phyloP scores from a whole-genome alignment of 30 jellyfish, hydroid and myxozoan genomes.

The Cassiopea xamachana region DNA sequence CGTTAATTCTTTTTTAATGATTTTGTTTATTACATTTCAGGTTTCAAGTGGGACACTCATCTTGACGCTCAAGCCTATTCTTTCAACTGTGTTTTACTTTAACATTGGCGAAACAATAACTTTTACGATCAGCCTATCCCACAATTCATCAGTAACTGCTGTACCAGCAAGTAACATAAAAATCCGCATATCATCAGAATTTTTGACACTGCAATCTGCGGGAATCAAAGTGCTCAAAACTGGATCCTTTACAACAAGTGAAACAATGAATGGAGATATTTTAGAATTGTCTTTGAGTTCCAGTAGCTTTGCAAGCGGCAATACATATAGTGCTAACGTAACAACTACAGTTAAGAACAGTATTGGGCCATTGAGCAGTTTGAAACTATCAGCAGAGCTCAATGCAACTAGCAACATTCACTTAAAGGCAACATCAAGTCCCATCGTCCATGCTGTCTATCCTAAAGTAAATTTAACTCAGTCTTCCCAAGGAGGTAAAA shows the following conservation, averaged over 20 bases:
- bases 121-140: slow-evolving; percentile 44
- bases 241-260: slow-evolving; percentile 14
- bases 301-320: slow-evolving; percentile 37
- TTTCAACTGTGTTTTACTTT: slow-evolving; percentile 69
- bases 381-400: slow-evolving; percentile 50
- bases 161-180: slow-evolving; percentile 22
- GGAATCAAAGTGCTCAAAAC: background rate
- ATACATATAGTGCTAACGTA: slow-evolving; percentile 43
- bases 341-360: slow-evolving; percentile 71
- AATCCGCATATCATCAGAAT: slow-evolving; percentile 48
- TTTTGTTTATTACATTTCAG: background rate
- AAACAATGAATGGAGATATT: slow-evolving; percentile 17
- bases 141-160: slow-evolving; percentile 55
- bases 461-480: slow-evolving; percentile 83
- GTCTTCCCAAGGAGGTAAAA: slow-evolving; percentile 29
- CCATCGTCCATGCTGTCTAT: slow-evolving; percentile 81
- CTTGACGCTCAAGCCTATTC: slow-evolving; percentile 53
- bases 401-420: slow-evolving; percentile 50
- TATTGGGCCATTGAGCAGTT: slow-evolving; percentile 76
- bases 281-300: slow-evolving; percentile 10
- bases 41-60: slow-evolving; percentile 58
- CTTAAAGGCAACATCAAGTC: slow-evolving; percentile 41
- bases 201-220: slow-evolving; percentile 22
- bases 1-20: no score
- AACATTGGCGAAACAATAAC: slow-evolving; percentile 68